Evolutionary conservation across 2,888 invertebrate genomes (phyloP), one percentile per base, ranked within the genome.

Genomic region (Nephrocerus scutellatus): DNA sequence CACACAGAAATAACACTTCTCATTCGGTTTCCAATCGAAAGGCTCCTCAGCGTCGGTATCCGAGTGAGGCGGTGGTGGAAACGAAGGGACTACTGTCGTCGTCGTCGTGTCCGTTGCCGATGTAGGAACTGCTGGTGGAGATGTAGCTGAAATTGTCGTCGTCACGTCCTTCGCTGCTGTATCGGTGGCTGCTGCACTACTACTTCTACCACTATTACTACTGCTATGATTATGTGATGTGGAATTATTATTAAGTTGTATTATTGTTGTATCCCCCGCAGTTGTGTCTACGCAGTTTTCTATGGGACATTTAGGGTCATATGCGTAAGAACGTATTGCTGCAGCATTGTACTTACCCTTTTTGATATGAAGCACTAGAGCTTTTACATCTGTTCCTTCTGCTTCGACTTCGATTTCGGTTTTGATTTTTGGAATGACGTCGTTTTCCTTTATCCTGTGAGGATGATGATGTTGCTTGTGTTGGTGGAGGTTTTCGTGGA

Each of bases 1-100:
- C 66, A 79, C 80, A 70, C 86, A 87, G 71, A 86, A 85, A 75
- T 83, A 80, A 71, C 86, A 87, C 75, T 85, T 84, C 67, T 81
- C 82, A 66, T 81, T 75, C 55, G 86, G 86, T 68, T 80, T 82
- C 86, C 86, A 87, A 68, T 86, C 86, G 62, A 73, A 66, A 33
- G 76, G 76, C 49, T 57, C 57, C 31, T 18, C 14, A 13, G 14
- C 7, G 16, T 8, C 16, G 7, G 10, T 7, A 18, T 30, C n/a
- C 34, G n/a, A n/a, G n/a, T n/a, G n/a, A 47, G 56, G 52, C 52
- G 57, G 55, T 56, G 58, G 54, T 57, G 56, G 52, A 47, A 46
- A 42, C 46, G 47, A 39, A 49, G 58, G 51, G 52, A 50, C 53
- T 54, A 54, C 52, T 52, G 53, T 53, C 53, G 54, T 28, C 16